Percentiles rank a stretch among this genome's conserved stretches.
Evolutionary conservation across 2,888 invertebrate genomes (phyloP).

Genomic region (Chrysolina haemoptera): DNA sequence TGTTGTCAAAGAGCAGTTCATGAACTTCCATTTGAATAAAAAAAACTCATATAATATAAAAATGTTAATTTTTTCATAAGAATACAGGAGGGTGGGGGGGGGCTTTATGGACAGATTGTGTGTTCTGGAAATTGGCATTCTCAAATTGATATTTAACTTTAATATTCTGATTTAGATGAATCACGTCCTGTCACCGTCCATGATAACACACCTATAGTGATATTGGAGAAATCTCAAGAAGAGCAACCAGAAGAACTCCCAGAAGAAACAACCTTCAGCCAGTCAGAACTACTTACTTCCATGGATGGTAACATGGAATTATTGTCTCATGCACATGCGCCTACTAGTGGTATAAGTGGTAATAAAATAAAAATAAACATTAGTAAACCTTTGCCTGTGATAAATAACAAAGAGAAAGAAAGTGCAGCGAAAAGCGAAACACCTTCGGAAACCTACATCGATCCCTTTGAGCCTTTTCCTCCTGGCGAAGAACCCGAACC

Average conservation of each 20-base stretch:
- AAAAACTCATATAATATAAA: no score
- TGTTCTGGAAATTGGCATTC: not conserved
- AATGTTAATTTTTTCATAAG: no score
- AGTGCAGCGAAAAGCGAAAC: conserved; percentile 47
- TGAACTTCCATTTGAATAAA: no score
- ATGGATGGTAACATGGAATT: conserved; percentile 85
- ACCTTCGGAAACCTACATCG: conserved; percentile 55
- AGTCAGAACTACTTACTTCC: conserved; percentile 75
- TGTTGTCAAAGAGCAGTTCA: no score
- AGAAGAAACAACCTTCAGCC: conserved; percentile 60
- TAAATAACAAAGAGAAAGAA: conserved; percentile 69
- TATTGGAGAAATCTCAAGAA: conserved; percentile 7
- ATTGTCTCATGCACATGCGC: conserved; percentile 52
- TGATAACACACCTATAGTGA: conserved; percentile 23
- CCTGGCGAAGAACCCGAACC: conserved; percentile 74
- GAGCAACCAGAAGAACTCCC: conserved; percentile 30
- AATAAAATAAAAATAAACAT: conserved; percentile 88
- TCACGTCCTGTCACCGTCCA: not conserved
- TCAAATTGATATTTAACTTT: not conserved
- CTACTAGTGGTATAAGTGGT: conserved; percentile 59
- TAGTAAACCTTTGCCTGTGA: conserved; percentile 76
- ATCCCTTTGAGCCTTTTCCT: conserved; percentile 72
- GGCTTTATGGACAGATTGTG: no score
- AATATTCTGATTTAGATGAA: conserved; percentile 28
- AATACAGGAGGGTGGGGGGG: no score